phyloP scores from a whole-genome alignment of 2,113 vertebrate species.

The Podarcis muralis region DNA sequence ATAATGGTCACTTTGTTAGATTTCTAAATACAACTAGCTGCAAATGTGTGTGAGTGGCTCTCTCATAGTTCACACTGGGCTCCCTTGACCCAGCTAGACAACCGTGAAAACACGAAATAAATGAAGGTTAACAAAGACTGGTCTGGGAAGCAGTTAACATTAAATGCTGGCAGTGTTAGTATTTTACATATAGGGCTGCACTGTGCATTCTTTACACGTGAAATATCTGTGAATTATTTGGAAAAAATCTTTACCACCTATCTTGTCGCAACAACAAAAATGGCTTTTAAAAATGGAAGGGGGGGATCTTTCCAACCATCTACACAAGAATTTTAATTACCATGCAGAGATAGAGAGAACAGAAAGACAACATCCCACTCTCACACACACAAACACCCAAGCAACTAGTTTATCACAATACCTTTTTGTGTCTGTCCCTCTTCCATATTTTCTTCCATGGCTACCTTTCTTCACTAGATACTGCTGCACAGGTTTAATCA shows the following conservation, averaged over 20 bases:
- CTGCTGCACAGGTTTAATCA: slow-evolving; percentile 79
- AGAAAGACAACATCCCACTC: slow-evolving; percentile 44
- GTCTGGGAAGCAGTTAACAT: slow-evolving; percentile 43
- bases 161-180: slow-evolving; percentile 23
- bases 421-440: slow-evolving; percentile 99
- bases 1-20: slow-evolving; percentile 69
- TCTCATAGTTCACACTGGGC: slow-evolving; percentile 58
- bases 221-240: slow-evolving; percentile 22
- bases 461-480: slow-evolving; percentile 77
- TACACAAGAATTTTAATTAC: slow-evolving; percentile 46
- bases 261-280: slow-evolving; percentile 42
- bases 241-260: slow-evolving; percentile 19
- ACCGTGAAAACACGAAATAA: slow-evolving; percentile 79
- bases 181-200: slow-evolving; percentile 16
- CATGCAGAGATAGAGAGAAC: slow-evolving; percentile 65
- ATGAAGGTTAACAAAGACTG: slow-evolving; percentile 83
- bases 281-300: not conserved
- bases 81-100: slow-evolving; percentile 73
- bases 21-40: slow-evolving; percentile 52
- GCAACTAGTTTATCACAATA: slow-evolving; percentile 75
- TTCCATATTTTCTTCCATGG: slow-evolving; percentile 99
- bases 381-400: slow-evolving; percentile 13
- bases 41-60: slow-evolving; percentile 62
- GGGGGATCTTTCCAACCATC: slow-evolving; percentile 38
- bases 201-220: slow-evolving; percentile 1